Percentiles rank a stretch among this genome's conserved stretches.
Evolutionary conservation across 2,797 vertebrate genomes (phyloP).

Genomic region (Malurus leucopterus): DNA sequence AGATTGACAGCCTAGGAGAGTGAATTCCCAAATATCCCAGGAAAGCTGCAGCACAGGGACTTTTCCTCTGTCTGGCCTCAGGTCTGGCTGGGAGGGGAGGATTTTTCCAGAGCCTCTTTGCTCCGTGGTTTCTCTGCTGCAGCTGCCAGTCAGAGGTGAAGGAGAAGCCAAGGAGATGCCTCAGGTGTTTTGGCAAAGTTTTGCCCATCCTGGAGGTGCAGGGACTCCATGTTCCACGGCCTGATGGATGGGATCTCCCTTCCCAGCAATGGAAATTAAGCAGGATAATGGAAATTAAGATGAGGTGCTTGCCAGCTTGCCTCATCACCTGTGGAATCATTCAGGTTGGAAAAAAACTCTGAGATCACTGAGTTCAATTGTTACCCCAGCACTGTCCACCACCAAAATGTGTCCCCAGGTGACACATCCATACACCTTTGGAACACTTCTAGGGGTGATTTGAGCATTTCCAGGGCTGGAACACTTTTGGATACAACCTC

Average conservation of each 20-base stretch:
- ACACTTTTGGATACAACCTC: not conserved
- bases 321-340: not conserved
- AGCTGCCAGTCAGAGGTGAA: not conserved
- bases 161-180: not conserved
- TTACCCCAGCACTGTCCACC: not conserved
- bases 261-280: not conserved
- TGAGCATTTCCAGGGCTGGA: not conserved
- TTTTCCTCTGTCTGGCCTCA: not conserved
- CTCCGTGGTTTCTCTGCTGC: not conserved
- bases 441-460: no score
- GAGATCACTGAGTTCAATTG: accelerated
- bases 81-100: not conserved
- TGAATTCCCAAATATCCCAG: not conserved
- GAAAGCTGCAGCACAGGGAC: not conserved
- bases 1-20: not conserved
- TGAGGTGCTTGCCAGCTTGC: not conserved
- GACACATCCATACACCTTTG: not conserved
- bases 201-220: not conserved
- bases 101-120: not conserved
- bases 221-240: not conserved
- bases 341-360: not conserved
- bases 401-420: not conserved
- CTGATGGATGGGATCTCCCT: not conserved
- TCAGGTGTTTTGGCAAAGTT: not conserved
- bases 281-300: not conserved